phyloP scores from a whole-genome alignment of 2,888 invertebrate species.

The Poecilus cupreus region DNA sequence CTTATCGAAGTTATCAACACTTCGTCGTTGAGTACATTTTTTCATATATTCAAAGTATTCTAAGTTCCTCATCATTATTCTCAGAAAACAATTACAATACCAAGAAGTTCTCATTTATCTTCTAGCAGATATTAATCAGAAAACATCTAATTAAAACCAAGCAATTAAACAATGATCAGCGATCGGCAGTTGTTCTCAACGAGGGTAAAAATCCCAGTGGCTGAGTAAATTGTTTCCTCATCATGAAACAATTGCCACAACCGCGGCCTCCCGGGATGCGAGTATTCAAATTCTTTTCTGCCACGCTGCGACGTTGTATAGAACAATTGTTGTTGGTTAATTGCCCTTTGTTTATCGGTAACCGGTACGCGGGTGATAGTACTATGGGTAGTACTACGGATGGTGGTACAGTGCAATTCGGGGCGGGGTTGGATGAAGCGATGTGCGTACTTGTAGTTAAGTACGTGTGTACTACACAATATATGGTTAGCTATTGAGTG shows the following conservation, averaged over 20 bases:
- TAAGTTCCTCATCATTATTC: slow-evolving; percentile 36
- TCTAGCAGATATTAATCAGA: slow-evolving; percentile 39
- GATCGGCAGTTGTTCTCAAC: slow-evolving; percentile 33
- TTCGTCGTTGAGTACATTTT: neutral
- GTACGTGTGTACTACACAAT: too few species aligned
- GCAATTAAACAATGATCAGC: slow-evolving; percentile 51
- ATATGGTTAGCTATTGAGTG: neutral
- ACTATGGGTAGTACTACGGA: too few species aligned
- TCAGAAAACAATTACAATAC: slow-evolving; percentile 41
- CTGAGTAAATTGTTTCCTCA: slow-evolving; percentile 48
- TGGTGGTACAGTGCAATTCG: neutral
- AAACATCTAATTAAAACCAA: slow-evolving; percentile 40
- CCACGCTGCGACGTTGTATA: slow-evolving; percentile 43
- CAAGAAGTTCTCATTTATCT: slow-evolving; percentile 42
- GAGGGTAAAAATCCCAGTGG: slow-evolving; percentile 44
- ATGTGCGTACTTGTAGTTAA: neutral
- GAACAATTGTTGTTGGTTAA: slow-evolving; percentile 53
- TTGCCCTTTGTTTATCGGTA: slow-evolving; percentile 46
- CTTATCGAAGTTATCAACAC: slow-evolving; percentile 1
- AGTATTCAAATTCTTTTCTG: slow-evolving; percentile 49
- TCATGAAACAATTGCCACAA: slow-evolving; percentile 43
- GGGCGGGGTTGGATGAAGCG: neutral
- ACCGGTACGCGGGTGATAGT: too few species aligned
- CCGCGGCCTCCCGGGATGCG: slow-evolving; percentile 39
- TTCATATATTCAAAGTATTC: slow-evolving; percentile 9